These are phyloP conservation scores for Junonia oenone DNA, from an alignment of 2,888 invertebrate genomes.

Conservation along the genomic window DNA sequence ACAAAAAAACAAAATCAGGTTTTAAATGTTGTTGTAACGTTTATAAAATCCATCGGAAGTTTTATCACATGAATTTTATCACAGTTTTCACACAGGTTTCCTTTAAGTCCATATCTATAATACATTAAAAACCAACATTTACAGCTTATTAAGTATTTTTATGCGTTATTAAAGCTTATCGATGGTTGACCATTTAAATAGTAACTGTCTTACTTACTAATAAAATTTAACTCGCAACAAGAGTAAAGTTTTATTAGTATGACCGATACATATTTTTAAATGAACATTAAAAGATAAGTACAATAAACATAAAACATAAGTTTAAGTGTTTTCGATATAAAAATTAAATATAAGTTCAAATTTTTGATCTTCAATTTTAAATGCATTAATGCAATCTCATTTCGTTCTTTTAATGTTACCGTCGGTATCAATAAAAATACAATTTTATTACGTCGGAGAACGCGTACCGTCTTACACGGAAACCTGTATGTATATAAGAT, in stretches of 20 bases:
- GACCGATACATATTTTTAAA: not conserved
- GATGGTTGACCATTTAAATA: not conserved
- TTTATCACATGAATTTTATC: too few relatives aligned
- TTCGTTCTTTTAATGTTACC: not conserved
- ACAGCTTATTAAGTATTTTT: too few relatives aligned
- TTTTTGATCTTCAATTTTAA: not conserved
- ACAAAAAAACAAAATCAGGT: too few relatives aligned
- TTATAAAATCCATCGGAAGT: too few relatives aligned
- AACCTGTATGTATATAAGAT: conserved; percentile 16
- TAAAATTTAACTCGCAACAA: not conserved
- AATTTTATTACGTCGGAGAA: conserved; percentile 29
- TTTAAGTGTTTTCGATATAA: not conserved
- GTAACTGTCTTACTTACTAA: not conserved
- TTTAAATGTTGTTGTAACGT: too few relatives aligned
- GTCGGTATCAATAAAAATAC: conserved; percentile 29
- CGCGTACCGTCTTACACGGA: conserved; percentile 27
- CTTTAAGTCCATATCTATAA: too few relatives aligned
- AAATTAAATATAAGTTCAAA: conserved; percentile 2
- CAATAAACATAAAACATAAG: conserved; percentile 1
- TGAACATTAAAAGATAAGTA: not conserved
- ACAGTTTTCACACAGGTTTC: too few relatives aligned
- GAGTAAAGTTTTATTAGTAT: not conserved
- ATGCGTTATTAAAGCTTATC: too few relatives aligned
- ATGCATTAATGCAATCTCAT: conserved; percentile 3
- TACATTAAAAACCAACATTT: too few relatives aligned